phyloP scores from a whole-genome alignment of 2,113 vertebrate species.

The Struthio camelus region DNA sequence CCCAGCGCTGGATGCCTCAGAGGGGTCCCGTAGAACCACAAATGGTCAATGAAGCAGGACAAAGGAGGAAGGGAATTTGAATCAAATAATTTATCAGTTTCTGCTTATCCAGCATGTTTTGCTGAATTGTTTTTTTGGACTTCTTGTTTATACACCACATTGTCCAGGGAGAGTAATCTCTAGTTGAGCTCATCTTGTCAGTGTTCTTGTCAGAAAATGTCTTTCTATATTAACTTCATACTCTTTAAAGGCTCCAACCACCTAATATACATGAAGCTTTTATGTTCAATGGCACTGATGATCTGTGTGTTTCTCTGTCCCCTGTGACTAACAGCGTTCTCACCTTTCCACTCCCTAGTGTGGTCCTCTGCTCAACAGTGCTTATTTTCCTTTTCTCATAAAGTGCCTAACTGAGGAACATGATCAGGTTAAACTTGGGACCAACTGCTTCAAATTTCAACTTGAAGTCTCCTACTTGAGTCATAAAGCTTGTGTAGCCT shows the following conservation, averaged over 20 bases:
- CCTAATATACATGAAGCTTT: not conserved
- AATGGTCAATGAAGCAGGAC: not conserved
- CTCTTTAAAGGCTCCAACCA: not conserved
- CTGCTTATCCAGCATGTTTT: not conserved
- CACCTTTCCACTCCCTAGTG: fast-evolving
- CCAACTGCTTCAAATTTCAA: not conserved
- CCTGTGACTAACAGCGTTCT: not conserved
- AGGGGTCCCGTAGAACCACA: not conserved
- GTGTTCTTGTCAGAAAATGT: not conserved
- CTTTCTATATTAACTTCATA: not conserved
- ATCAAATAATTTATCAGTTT: fast-evolving
- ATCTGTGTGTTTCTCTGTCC: not conserved
- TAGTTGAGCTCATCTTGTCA: not conserved
- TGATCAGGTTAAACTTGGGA: not conserved
- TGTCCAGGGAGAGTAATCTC: not conserved
- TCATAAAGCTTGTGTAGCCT: not conserved
- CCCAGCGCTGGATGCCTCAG: not conserved
- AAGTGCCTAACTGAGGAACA: not conserved
- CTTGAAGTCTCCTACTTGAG: not conserved
- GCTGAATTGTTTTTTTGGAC: not conserved
- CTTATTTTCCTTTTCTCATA: not conserved
- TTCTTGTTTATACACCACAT: not conserved
- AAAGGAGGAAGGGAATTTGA: not conserved
- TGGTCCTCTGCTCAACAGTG: not conserved
- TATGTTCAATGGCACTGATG: not conserved